Percentiles rank a stretch among this genome's conserved stretches.
These are phyloP conservation scores for Cyanocitta stelleri DNA, from an alignment of 2,113 vertebrate genomes.

Conservation along the genomic window DNA sequence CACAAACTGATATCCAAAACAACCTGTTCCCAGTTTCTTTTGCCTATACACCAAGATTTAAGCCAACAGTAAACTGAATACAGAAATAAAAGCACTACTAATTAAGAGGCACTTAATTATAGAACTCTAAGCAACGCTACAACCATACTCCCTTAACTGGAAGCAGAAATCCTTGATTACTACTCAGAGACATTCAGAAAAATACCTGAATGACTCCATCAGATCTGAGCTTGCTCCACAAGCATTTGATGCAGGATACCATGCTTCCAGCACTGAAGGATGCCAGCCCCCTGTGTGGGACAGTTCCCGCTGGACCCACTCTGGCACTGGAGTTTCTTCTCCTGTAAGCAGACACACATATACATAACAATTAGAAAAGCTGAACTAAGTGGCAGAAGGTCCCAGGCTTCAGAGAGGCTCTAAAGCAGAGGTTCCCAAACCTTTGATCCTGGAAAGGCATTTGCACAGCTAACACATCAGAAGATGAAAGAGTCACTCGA, in stretches of 20 bases:
- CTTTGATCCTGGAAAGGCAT: not conserved
- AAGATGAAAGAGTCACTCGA: not conserved
- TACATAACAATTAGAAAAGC: not conserved
- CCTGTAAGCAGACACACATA: slow-evolving; percentile 14
- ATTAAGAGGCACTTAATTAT: not conserved
- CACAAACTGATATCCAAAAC: not conserved
- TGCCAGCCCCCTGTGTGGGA: slow-evolving; percentile 36
- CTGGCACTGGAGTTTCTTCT: slow-evolving; percentile 66
- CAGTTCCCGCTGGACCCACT: slow-evolving; percentile 87
- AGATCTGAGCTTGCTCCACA: slow-evolving; percentile 85
- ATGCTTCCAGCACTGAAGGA: slow-evolving; percentile 73
- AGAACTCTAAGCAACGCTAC: not conserved
- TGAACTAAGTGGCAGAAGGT: not conserved
- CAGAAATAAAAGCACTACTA: not conserved
- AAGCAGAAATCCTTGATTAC: not conserved
- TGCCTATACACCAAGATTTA: not conserved
- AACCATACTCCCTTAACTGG: not conserved
- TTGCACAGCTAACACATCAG: not conserved
- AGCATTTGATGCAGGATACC: slow-evolving; percentile 84
- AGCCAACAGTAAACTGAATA: not conserved
- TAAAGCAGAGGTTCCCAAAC: not conserved
- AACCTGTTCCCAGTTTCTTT: not conserved
- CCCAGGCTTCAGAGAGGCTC: not conserved
- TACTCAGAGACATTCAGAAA: not conserved
- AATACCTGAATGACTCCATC: slow-evolving; percentile 92